Base-by-base conservation (phyloP, 2,888 invertebrate genomes). In the Limnephilus auricula region DNA sequence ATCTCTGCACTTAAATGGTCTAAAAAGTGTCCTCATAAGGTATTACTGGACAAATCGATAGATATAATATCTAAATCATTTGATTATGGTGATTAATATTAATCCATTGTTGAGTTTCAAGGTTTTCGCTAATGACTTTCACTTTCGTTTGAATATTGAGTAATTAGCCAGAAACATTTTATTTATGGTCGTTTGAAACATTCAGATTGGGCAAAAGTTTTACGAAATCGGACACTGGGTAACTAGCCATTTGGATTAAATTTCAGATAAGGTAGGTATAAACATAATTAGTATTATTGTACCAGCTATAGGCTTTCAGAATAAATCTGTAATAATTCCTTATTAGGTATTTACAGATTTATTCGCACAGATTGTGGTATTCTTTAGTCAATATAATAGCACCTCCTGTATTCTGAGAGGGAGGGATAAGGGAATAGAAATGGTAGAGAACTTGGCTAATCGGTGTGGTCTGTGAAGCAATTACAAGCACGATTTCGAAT, bases 31-130 rank as follows among this genome's bases (percentile, higher is more conserved):
- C 13, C 13, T 18, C 2, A 50, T 50, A 50, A 50, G 50, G 50
- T 50, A 50, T 50, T 50, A 25, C n/a, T n/a, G n/a, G 15, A 12
- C 65, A 32, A 50, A 15, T 50, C 50, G 86, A 65, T 65, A 86
- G 65, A 86, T 86, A 34, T 32, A 37, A 25, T 45, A 45, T 85
- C 50, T 84, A 50, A 45, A 50, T 31, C 30, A 85, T 85, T 85
- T 85, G 30, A 86, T 12, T 31, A 30, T 13, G 31, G 86, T 32
- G 86, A 86, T 65, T 30, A 86, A 86, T 65, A 34, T 86, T 32
- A 50, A 86, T 50, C n/a, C 50, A 45, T 30, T 50, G 32, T 50
- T 5, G 45, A 31, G 50, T 86, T 65, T 50, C 50, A 31, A 32
- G 50, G 86, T 34, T 65, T 30, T 31, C 50, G 30, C 65, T 86